phyloP scores from a whole-genome alignment of 2,797 vertebrate genomes.

The Macropodus opercularis region DNA sequence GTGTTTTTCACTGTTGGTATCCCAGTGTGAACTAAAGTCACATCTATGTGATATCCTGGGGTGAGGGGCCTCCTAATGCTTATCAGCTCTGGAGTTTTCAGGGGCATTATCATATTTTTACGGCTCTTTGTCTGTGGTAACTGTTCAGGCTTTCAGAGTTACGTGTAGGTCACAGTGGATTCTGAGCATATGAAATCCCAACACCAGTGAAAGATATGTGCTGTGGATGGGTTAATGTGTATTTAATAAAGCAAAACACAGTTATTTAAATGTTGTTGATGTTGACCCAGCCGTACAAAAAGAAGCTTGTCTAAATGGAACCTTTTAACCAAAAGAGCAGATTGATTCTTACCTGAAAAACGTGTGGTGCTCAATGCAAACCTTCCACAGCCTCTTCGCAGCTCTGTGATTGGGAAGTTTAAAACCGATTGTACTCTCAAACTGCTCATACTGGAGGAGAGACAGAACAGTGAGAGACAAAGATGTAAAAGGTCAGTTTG shows the following conservation, averaged over 20 bases:
- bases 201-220: not conserved
- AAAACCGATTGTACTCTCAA: conserved; percentile 97
- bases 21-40: no score
- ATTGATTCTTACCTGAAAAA: conserved; percentile 91
- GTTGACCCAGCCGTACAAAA: not conserved
- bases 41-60: no score
- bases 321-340: not conserved
- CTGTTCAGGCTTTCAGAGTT: no score
- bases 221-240: not conserved
- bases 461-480: no score
- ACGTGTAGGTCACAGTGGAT: no score
- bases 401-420: conserved; percentile 98
- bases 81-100: no score
- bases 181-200: no score
- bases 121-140: no score
- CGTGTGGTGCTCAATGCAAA: conserved; percentile 99
- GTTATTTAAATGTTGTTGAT: not conserved
- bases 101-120: no score
- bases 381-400: conserved; percentile 97
- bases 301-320: conserved; percentile 5
- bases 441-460: conserved; percentile 80
- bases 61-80: no score
- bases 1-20: no score
- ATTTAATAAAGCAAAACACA: not conserved
- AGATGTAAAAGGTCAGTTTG: not conserved